Percentiles rank a stretch among this genome's conserved stretches.
These are phyloP conservation scores for Clupea harengus DNA, from an alignment of 2,113 vertebrate species.

Conservation along the genomic window DNA sequence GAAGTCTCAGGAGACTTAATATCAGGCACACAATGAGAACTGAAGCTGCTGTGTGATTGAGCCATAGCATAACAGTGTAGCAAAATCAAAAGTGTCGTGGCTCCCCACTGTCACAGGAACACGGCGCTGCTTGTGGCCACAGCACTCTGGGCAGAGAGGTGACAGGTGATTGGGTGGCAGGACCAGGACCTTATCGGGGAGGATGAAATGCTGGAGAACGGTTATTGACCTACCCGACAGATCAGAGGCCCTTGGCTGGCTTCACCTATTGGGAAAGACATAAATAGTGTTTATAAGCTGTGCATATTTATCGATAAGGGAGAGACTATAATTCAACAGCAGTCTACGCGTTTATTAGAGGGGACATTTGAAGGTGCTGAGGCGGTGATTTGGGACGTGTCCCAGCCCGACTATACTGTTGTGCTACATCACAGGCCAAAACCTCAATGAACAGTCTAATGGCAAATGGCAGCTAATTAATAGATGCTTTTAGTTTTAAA, in stretches of 20 bases:
- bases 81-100: not conserved
- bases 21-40: too few relatives aligned
- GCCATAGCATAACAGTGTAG: not conserved
- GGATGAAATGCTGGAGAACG: slow-evolving; percentile 9
- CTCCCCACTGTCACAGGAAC: not conserved
- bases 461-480: not conserved
- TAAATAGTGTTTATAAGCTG: slow-evolving; percentile 37
- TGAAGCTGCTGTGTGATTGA: not conserved
- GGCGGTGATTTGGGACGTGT: not conserved
- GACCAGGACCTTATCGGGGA: slow-evolving; percentile 14
- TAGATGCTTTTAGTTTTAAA: not conserved
- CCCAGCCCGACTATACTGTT: not conserved
- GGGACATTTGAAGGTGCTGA: slow-evolving; percentile 21
- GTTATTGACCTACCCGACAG: slow-evolving; percentile 63
- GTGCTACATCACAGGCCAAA: not conserved
- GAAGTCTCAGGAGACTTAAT: not conserved
- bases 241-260: slow-evolving; percentile 47
- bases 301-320: slow-evolving; percentile 16
- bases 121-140: not conserved
- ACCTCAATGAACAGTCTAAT: not conserved
- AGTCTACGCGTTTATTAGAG: slow-evolving; percentile 21
- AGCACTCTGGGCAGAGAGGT: not conserved
- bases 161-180: not conserved
- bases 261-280: slow-evolving; percentile 58
- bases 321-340: slow-evolving; percentile 23